phyloP scores from a whole-genome alignment of 2,797 vertebrate genomes.

The Kryptolebias ocellatus region DNA sequence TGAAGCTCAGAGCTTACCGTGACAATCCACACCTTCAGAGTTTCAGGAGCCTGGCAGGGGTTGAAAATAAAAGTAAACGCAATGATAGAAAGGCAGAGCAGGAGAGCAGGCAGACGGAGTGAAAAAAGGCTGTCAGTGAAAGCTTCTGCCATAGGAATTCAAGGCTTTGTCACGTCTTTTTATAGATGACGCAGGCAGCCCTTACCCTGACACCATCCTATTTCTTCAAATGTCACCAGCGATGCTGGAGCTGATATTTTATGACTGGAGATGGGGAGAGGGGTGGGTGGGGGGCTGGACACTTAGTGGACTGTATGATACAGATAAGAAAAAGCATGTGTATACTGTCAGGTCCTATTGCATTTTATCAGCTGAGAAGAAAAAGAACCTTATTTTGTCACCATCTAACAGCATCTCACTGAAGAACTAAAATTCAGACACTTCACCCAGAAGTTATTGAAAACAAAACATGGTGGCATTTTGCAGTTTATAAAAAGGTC shows the following conservation, averaged over 20 bases:
- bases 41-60: conserved; percentile 19
- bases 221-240: conserved; percentile 80
- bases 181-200: conserved; percentile 66
- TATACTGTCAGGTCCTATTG: conserved; percentile 35
- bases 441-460: not conserved
- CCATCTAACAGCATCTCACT: not conserved
- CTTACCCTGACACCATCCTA: conserved; percentile 66
- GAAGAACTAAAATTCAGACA: conserved; percentile 6
- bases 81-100: conserved; percentile 16
- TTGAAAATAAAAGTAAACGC: conserved; percentile 30
- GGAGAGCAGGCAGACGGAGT: conserved; percentile 24
- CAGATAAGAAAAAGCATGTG: conserved; percentile 61
- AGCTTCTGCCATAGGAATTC: conserved; percentile 27
- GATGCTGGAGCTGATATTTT: conserved; percentile 73
- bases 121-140: conserved; percentile 12
- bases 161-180: conserved; percentile 64
- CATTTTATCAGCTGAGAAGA: conserved; percentile 18
- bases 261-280: conserved; percentile 15
- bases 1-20: conserved; percentile 26
- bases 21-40: conserved; percentile 26
- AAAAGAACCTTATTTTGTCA: conserved; percentile 6
- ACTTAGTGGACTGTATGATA: conserved; percentile 40
- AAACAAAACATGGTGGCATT: not conserved
- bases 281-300: conserved; percentile 12
- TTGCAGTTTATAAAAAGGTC: not conserved